Evolutionary conservation across 2,888 invertebrate genomes (phyloP).

Genomic region (Noctua comes): DNA sequence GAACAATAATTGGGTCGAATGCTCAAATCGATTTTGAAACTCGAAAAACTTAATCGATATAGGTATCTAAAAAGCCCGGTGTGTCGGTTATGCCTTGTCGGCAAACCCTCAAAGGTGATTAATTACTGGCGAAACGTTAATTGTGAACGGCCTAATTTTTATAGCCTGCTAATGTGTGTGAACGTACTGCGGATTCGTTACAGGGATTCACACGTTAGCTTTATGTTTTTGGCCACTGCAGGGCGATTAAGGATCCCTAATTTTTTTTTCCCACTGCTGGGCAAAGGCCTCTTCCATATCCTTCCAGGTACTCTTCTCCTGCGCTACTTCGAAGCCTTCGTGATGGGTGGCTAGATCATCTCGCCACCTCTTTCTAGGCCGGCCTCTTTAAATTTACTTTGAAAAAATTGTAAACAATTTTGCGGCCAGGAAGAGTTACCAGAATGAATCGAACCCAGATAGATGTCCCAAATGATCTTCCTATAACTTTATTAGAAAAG

Average conservation of each 20-base stretch:
- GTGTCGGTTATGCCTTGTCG: conserved; percentile 52
- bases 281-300: too few relatives aligned
- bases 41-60: conserved; percentile 64
- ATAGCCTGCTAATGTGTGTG: conserved; percentile 67
- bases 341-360: too few relatives aligned
- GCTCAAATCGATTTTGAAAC: conserved; percentile 56
- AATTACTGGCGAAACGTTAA: conserved; percentile 71
- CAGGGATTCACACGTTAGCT: conserved; percentile 43
- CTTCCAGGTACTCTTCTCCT: too few relatives aligned
- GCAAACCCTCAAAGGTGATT: conserved; percentile 70
- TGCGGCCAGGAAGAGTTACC: background rate
- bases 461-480: background rate
- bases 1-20: conserved; percentile 56
- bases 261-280: too few relatives aligned
- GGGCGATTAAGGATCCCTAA: background rate
- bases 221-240: conserved; percentile 31
- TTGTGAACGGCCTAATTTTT: conserved; percentile 66
- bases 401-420: background rate
- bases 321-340: too few relatives aligned
- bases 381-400: background rate
- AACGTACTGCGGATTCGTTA: conserved; percentile 57
- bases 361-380: too few relatives aligned
- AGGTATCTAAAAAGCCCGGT: conserved; percentile 50
- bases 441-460: background rate
- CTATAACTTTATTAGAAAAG: background rate